Evolutionary conservation across 2,113 vertebrate species (phyloP), one percentile per base, ranked within the genome.

Genomic region (Phalacrocorax brasilianus): DNA sequence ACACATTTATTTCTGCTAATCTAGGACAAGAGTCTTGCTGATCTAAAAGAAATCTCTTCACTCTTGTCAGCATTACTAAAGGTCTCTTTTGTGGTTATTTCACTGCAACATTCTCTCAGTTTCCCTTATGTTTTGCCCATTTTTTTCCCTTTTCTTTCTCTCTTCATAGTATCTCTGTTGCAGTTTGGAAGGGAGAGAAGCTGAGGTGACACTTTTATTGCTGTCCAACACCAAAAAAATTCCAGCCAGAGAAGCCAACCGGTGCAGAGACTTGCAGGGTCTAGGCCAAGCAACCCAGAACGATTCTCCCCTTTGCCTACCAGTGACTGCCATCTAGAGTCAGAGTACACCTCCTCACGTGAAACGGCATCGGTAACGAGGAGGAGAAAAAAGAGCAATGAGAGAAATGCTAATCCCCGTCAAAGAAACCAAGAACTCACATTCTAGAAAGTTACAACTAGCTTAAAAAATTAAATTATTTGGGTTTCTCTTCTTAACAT

Each of bases 251-350:
- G 65, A 90, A 92, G 61, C 55, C 75, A 93, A 49, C 11, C 12
- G 12, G 56, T 4, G 80, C 83, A 84, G 65, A 59, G 42, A 50
- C 16, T 40, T 33, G 58, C 58, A 76, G 24, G 38, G 68, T 40
- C 38, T 65, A 55, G 77, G 82, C n/a, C 75, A n/a, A 91, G 76
- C 28, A 71, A 44, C 35, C 33, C 74, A 83, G 78, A 63, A 8
- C 0, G 11, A 56, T 19, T 66, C 47, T 45, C 74, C 55, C 71
- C 59, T 88, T 86, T 77, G 72, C 95, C 94, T 89, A 38, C 86
- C 84, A 72, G 58, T 76, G 94, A 96, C 91, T 97, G 96, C 91
- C 94, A 96, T 6, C 94, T 95, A 95, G 81, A 93, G 95, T 40
- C 91, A 24, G 80, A 71, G 85, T 1, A 22, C 88, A 42, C 13